Evolutionary conservation across 2,888 invertebrate genomes (phyloP).

Genomic region (Zonitis immaculata): DNA sequence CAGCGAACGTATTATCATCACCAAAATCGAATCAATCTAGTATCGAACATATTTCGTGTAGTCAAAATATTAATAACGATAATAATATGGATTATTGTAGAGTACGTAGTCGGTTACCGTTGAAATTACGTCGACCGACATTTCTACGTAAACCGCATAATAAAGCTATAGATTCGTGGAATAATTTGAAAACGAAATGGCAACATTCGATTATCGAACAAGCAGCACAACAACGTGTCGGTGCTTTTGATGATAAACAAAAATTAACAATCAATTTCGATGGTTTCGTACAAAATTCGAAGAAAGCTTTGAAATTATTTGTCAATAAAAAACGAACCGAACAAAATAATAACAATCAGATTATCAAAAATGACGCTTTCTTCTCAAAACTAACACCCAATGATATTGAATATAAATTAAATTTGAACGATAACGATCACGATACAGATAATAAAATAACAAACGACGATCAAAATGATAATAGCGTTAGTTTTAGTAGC

Average conservation of each 20-base stretch:
- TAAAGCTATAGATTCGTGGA: conserved; percentile 41
- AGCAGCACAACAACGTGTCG: conserved; percentile 43
- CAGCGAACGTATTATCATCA: conserved; percentile 25
- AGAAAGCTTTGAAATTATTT: conserved; percentile 36
- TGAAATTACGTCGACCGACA: conserved; percentile 35
- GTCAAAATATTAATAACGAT: conserved; percentile 31
- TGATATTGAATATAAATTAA: conserved; percentile 41
- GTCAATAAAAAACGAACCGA: conserved; percentile 41
- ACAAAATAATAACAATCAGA: conserved; percentile 25
- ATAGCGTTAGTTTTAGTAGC: not conserved
- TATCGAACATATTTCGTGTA: conserved; percentile 45
- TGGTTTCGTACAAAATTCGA: conserved; percentile 46
- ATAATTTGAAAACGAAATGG: conserved; percentile 41
- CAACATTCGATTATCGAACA: conserved; percentile 42
- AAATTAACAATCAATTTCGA: conserved; percentile 41
- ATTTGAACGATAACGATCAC: conserved; percentile 22
- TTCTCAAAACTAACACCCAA: conserved; percentile 36
- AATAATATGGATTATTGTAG: conserved; percentile 37
- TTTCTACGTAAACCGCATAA: conserved; percentile 35
- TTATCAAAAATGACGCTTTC: conserved; percentile 39
- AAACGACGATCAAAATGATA: too few species aligned
- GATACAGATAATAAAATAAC: conserved; percentile 16
- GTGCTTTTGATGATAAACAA: conserved; percentile 38
- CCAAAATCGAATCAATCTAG: conserved; percentile 40
- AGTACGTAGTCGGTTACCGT: conserved; percentile 35